These are phyloP conservation scores for Crotalus viridis DNA, from an alignment of 2,113 vertebrate species.

Conservation along the genomic window DNA sequence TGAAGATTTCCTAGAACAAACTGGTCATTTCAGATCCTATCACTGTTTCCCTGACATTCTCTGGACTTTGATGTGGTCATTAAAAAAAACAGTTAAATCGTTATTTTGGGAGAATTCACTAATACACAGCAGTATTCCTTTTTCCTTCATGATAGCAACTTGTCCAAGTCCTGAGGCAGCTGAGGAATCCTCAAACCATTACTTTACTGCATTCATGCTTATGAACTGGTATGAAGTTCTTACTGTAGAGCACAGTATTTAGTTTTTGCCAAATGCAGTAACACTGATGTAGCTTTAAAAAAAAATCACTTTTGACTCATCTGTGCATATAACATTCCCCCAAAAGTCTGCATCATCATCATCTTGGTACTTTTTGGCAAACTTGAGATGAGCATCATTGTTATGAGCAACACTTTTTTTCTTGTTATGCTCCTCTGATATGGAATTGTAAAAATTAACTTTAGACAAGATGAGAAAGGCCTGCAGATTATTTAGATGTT, in stretches of 20 bases:
- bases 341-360: background rate
- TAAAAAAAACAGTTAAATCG: background rate
- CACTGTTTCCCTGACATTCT: background rate
- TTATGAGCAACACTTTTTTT: background rate
- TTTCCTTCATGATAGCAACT: background rate
- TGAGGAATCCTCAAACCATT: background rate
- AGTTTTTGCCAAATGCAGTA: background rate
- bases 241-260: background rate
- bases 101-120: background rate
- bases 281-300: background rate
- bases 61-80: background rate
- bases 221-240: background rate
- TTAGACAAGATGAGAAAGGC: background rate
- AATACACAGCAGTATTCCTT: background rate
- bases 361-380: background rate
- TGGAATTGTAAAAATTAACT: background rate
- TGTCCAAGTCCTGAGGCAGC: background rate
- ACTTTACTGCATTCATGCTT: background rate
- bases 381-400: background rate
- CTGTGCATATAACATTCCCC: background rate
- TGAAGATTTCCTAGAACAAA: background rate
- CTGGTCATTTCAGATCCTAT: background rate
- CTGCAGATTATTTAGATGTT: background rate
- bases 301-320: background rate
- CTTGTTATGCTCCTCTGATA: background rate